Evolutionary conservation across 1,140 invertebrate species (phyloP).

Genomic region (Meloidogyne floridensis): DNA sequence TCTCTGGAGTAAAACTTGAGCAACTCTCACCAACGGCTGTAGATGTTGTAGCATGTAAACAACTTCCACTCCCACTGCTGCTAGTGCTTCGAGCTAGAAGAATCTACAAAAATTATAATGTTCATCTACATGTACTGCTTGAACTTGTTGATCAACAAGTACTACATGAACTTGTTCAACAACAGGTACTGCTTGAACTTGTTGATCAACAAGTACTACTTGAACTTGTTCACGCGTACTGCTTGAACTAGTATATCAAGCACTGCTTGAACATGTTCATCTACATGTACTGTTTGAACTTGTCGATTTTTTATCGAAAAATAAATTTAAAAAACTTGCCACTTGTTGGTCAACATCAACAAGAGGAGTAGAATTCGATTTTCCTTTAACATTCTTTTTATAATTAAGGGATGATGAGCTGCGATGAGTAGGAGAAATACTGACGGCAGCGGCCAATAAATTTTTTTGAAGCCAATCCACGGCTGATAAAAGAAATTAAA

Average conservation of each 20-base stretch:
- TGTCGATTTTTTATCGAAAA: not conserved
- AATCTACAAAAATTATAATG: conserved; percentile 12
- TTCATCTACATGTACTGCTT: no score
- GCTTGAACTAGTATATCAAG: no score
- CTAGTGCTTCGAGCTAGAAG: conserved; percentile 21
- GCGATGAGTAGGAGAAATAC: conserved; percentile 18
- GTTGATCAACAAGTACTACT: not conserved
- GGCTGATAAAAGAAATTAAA: not conserved
- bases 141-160: not conserved
- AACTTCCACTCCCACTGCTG: conserved; percentile 22
- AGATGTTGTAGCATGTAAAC: conserved; percentile 8
- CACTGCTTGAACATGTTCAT: not conserved
- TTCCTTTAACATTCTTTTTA: conserved; percentile 10
- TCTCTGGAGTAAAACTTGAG: not conserved
- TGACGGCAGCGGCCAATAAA: conserved; percentile 16
- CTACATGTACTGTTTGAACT: not conserved
- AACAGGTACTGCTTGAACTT: not conserved
- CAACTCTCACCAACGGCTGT: not conserved
- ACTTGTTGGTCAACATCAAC: conserved; percentile 26
- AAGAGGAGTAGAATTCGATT: conserved; percentile 12
- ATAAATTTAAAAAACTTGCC: not conserved
- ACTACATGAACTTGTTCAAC: not conserved
- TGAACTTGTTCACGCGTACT: no score
- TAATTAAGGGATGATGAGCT: not conserved
- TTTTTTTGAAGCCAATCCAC: conserved; percentile 32